Evolutionary conservation across 2,888 invertebrate genomes (phyloP).

Genomic region (Dicyrtomina minuta): DNA sequence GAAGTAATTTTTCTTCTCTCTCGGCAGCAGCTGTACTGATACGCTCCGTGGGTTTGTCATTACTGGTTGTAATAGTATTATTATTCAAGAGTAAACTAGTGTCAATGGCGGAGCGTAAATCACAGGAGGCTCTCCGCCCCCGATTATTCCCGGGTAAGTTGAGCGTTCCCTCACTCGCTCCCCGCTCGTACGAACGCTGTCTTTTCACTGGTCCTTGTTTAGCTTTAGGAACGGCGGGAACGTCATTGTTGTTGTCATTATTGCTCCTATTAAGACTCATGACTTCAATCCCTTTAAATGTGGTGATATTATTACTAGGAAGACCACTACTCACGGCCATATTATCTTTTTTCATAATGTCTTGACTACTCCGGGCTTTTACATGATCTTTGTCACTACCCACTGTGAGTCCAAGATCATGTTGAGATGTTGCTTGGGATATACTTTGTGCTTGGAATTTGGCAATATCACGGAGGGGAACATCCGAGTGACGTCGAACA

Average conservation of each 20-base stretch:
- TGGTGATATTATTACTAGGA: conserved; percentile 5
- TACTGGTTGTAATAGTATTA: conserved; percentile 35
- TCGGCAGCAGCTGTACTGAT: background rate
- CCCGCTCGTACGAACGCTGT: conserved; percentile 50
- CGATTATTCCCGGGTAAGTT: conserved; percentile 50
- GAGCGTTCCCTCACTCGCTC: conserved; percentile 50
- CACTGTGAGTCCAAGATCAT: conserved; percentile 45
- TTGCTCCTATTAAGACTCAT: background rate
- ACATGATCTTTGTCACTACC: conserved; percentile 32
- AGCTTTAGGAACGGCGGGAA: conserved; percentile 1
- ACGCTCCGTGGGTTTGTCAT: conserved; percentile 4
- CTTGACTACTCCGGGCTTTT: conserved; percentile 44
- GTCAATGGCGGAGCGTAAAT: conserved; percentile 45
- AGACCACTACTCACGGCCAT: conserved; percentile 31
- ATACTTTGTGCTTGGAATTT: conserved; percentile 50
- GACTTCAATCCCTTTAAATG: conserved; percentile 14
- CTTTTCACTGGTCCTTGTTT: conserved; percentile 49
- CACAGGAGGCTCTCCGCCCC: conserved; percentile 51
- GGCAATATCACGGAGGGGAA: conserved; percentile 51
- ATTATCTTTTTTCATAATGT: conserved; percentile 31
- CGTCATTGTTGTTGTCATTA: conserved; percentile 21
- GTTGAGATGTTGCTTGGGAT: conserved; percentile 44
- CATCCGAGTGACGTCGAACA: conserved; percentile 52
- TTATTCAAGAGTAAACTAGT: conserved; percentile 48
- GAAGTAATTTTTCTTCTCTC: background rate